Evolutionary conservation across 2,113 vertebrate species (phyloP), one percentile per base, ranked within the genome.

Genomic region (Sarotherodon lohbergeri): DNA sequence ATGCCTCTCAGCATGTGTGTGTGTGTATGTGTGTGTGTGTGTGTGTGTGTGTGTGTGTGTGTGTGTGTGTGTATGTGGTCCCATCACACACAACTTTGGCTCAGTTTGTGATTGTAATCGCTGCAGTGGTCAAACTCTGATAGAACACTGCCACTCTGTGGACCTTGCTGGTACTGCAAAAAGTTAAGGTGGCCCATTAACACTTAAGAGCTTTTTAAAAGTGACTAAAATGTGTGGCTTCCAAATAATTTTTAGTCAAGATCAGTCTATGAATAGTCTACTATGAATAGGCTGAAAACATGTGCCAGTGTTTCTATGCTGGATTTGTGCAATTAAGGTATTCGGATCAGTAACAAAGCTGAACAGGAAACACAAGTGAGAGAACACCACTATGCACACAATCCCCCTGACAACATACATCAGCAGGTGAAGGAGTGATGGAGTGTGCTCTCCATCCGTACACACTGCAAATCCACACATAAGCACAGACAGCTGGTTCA

Each of bases 71-170:
- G 68, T 73, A 55, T 83, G 80, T 91, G 80, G 78, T 83, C 46
- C 59, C 76, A 85, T 89, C 73, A 88, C 88, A 87, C 79, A 68
- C 17, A 85, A 82, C 78, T 36, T 85, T 55, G 12, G 81, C 78
- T 80, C 82, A 34, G 80, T 81, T 66, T 10, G 29, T 41, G 39
- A 27, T 81, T 11, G 56, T 41, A 59, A 78, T 54, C 4, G 2
- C 3, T 16, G 50, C 13, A n/a, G 36, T 11, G 43, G 39, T 46
- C 81, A 1, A 89, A 89, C 80, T 89, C 59, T 93, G 46, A 82
- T 82, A 29, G 61, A 89, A 79, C 84, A 94, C 88, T 93, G 86
- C 92, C 95, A 27, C 90, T 32, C 7, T 86, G 94, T 95, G 95
- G 92, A 57, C 22, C 8, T 3, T 63, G 2, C 4, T 46, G 34